Conservation (phyloP, 2,888 invertebrate genomes). For the Coelinius sp. region DNA sequence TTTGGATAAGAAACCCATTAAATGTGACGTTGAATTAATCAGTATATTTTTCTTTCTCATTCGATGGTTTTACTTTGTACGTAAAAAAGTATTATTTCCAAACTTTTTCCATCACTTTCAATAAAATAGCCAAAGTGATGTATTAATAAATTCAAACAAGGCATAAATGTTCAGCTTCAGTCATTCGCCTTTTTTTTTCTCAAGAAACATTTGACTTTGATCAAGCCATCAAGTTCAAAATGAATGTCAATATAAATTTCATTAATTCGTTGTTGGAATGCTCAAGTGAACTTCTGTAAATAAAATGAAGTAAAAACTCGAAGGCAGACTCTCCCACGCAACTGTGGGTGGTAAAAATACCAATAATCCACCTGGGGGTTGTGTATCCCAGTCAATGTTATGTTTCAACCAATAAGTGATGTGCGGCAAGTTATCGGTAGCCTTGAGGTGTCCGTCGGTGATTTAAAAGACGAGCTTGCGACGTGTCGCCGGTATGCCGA, state of each 20-base stretch:
- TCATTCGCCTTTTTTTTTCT: background rate
- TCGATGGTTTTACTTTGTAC: background rate
- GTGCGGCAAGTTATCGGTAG: slow-evolving; percentile 56
- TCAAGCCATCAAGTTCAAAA: background rate
- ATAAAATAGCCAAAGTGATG: background rate
- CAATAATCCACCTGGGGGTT: background rate
- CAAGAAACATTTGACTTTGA: background rate
- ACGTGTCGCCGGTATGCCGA: slow-evolving; percentile 63
- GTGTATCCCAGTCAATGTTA: background rate
- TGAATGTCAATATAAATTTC: background rate
- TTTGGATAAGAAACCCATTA: background rate
- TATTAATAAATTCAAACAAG: background rate
- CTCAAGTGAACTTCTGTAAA: background rate
- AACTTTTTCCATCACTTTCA: background rate
- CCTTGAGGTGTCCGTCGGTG: slow-evolving; percentile 66
- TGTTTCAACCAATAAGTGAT: slow-evolving; percentile 43
- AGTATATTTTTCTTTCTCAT: background rate
- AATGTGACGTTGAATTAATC: slow-evolving; percentile 14
- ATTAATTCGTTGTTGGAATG: background rate
- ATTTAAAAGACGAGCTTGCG: slow-evolving; percentile 65
- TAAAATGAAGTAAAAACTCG: background rate
- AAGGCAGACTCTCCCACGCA: background rate
- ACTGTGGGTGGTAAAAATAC: background rate
- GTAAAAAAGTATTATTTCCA: background rate
- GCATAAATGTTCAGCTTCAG: background rate